Base-by-base conservation (phyloP, 2,113 vertebrate species). In the Catharus fuscescens region DNA sequence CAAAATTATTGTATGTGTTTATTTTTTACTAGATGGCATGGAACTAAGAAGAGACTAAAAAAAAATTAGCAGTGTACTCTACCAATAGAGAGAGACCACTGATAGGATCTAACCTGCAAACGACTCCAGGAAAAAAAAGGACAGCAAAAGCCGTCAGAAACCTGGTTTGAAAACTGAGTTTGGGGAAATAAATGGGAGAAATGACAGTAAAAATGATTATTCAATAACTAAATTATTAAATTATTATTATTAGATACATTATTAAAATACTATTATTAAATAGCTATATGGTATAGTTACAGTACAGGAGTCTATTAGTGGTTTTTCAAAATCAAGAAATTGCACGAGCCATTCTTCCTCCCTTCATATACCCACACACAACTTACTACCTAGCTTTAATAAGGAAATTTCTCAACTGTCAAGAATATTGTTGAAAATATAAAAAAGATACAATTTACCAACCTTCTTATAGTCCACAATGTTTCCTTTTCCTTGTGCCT, bases 391-490 rank as follows among this genome's bases (percentile, higher is more conserved):
- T 45, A 53, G 61, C 25, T 95, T 92, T 44, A 90, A 78, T 44
- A 74, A 21, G 40, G 32, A 92, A 56, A 18, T 62, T 73, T 44
- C 56, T 86, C 67, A 80, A 31, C 26, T 90, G 52, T 48, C 56
- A 83, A 80, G 65, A 92, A 71, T 48, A 74, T 31, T 29, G 25
- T 53, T 40, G 23, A 77, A 90, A 96, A 77, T n/a, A 81, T 9
- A 81, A 48, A 12, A 44, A 56, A 70, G 91, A 69, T 69, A 53
- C 45, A 67, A 95, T 95, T 62, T 67, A 96, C 98, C 93, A 95
- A 99, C 99, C 99, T 99, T 99, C 54, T 98, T 97, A 84, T 99
- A 99, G 97, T 99, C 98, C 80, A 98, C 76, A 66, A 98, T 94
- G 90, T 98, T 98, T 92, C 98, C 98, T 88, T 97, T 97, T 74